Evolutionary conservation across 2,888 invertebrate species (phyloP).

Genomic region (Cryptus armator): DNA sequence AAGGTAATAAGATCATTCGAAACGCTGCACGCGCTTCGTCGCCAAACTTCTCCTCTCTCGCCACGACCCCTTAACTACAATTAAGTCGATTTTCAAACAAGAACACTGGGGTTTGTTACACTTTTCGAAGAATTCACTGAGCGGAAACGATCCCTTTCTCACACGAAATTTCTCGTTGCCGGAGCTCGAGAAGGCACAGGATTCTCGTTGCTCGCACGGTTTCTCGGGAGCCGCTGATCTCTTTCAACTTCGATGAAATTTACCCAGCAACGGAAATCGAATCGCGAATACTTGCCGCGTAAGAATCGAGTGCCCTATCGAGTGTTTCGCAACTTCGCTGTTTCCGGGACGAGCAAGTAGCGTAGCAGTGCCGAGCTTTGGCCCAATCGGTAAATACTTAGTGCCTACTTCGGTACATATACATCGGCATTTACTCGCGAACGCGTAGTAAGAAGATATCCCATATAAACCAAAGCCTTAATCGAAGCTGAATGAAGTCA

Average conservation of each 20-base stretch:
- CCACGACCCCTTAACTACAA: slow-evolving; percentile 4
- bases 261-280: not conserved
- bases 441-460: slow-evolving; percentile 2
- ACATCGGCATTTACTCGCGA: not conserved
- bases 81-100: slow-evolving; percentile 40
- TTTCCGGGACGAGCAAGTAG: not conserved
- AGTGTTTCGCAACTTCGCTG: slow-evolving; percentile 8
- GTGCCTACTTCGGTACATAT: not conserved
- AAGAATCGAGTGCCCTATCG: slow-evolving; percentile 3
- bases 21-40: slow-evolving; percentile 16
- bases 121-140: slow-evolving; percentile 38
- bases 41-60: not conserved
- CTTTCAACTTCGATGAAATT: slow-evolving; percentile 7
- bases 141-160: slow-evolving; percentile 18
- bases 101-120: not conserved
- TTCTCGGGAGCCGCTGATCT: slow-evolving; percentile 12
- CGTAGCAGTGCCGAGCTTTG: slow-evolving; percentile 8
- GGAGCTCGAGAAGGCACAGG: not conserved
- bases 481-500: not conserved
- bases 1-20: slow-evolving; percentile 25
- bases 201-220: slow-evolving; percentile 1
- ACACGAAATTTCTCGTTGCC: slow-evolving; percentile 16
- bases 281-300: not conserved
- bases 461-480: slow-evolving; percentile 2
- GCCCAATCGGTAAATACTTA: slow-evolving; percentile 14